Conservation (phyloP, 2,797 vertebrate species). For the Arnoldichthys spilopterus region DNA sequence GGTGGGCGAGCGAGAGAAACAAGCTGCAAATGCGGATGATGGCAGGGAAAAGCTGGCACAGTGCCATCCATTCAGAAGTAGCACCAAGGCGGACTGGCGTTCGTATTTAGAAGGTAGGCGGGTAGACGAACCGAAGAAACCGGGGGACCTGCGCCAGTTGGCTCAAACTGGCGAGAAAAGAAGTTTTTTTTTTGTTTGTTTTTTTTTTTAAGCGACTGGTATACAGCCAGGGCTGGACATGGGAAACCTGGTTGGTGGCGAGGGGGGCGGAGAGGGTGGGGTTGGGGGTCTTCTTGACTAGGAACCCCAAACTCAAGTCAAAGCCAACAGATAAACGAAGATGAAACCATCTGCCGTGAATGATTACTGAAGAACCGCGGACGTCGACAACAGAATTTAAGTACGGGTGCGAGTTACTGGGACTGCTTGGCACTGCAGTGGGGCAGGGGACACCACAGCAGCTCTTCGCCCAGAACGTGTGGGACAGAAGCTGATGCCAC, state of each 20-base stretch:
- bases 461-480: slow-evolving; percentile 42
- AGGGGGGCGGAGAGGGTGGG: too few relatives aligned
- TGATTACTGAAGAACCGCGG: slow-evolving; percentile 39
- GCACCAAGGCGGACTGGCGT: slow-evolving; percentile 89
- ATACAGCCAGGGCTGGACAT: slow-evolving; percentile 50
- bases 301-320: slow-evolving; percentile 47
- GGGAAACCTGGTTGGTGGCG: slow-evolving; percentile 22
- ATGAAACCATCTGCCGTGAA: slow-evolving; percentile 58
- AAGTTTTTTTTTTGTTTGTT: slow-evolving; percentile 36
- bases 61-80: slow-evolving; percentile 99
- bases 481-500: slow-evolving; percentile 59
- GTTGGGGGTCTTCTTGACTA: slow-evolving; percentile 43
- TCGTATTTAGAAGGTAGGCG: slow-evolving; percentile 80
- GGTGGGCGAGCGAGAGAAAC: slow-evolving; percentile 89
- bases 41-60: slow-evolving; percentile 94
- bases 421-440: slow-evolving; percentile 48
- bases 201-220: slow-evolving; percentile 30
- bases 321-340: slow-evolving; percentile 49
- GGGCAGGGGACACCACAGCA: slow-evolving; percentile 29
- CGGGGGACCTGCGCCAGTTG: slow-evolving; percentile 70
- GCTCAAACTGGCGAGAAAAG: slow-evolving; percentile 63
- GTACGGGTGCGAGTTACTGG: slow-evolving; percentile 39
- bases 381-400: slow-evolving; percentile 45
- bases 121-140: slow-evolving; percentile 85
- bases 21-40: slow-evolving; percentile 96